Evolutionary conservation across 2,797 vertebrate species (phyloP), one percentile per base, ranked within the genome.

Genomic region (Jordanella pulchra): DNA sequence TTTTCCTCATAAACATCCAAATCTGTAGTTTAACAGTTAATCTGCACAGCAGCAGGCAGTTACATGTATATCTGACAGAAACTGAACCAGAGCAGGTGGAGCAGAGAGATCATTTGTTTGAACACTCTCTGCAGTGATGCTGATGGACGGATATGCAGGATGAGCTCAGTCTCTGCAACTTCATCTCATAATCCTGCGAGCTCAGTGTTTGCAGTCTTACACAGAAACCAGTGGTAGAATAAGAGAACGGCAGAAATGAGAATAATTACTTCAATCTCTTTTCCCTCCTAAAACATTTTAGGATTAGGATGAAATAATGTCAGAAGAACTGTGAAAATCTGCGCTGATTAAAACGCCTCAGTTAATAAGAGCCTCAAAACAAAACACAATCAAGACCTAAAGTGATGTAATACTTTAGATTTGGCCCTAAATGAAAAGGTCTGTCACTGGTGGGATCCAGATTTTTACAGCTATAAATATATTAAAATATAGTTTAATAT

Each of bases 111-210:
- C 77, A 60, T 87, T 87, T 82, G 72, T 89, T 86, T 78, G 80
- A 86, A 78, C 84, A 60, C 48, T 67, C 67, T 69, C 73, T 21
- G 6, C 18, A 74, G 81, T 81, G 87, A 86, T 65, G 76, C 78
- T 74, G 82, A 89, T 86, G 76, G 75, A 72, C 71, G 42, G 88
- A 87, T 83, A 82, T 23, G 69, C 82, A 71, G 74, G 77, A 83
- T 83, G 71, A 83, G 77, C 77, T 35, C 30, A 12, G 56, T 73
- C 84, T 85, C 53, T n/a, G 14, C 69, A 75, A 65, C 77, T 71
- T 71, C 66, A 28, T 72, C 79, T 73, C 81, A 67, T 89, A 84
- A 90, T 87, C 84, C 73, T 72, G 6, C 79, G 61, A 67, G 77
- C 80, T 84, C 65, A 80, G 60, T 27, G 30, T 2, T 25, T 60